These are phyloP conservation scores for Drosophila niveifrons DNA, from an alignment of 2,888 invertebrate species.

Conservation along the genomic window DNA sequence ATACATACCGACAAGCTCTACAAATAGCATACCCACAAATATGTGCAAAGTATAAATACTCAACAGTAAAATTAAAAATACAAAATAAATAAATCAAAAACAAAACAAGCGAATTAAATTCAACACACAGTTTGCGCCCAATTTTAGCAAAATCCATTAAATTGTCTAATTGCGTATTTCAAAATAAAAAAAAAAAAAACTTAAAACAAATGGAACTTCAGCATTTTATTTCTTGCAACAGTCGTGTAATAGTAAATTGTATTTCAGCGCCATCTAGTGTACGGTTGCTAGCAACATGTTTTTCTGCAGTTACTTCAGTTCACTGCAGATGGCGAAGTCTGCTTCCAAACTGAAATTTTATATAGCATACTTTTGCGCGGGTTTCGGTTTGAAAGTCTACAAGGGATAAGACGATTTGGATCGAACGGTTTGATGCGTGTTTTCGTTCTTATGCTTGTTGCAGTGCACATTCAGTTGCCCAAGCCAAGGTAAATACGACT, in stretches of 20 bases:
- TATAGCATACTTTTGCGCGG: slow-evolving; percentile 10
- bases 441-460: too few species aligned
- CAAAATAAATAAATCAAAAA: neutral
- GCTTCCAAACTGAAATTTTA: neutral
- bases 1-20: slow-evolving; percentile 57
- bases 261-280: slow-evolving; percentile 29
- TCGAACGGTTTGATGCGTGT: too few species aligned
- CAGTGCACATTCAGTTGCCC: too few species aligned
- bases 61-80: slow-evolving; percentile 31
- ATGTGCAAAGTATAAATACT: slow-evolving; percentile 58
- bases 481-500: too few species aligned
- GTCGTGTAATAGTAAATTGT: neutral
- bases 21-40: slow-evolving; percentile 49
- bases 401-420: too few species aligned
- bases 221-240: slow-evolving; percentile 19
- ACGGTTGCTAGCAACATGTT: neutral
- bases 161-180: slow-evolving; percentile 62
- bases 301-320: neutral
- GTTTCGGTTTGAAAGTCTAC: neutral
- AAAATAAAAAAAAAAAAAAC: slow-evolving; percentile 37
- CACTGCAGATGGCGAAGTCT: neutral
- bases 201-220: neutral
- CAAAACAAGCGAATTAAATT: slow-evolving; percentile 15
- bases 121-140: slow-evolving; percentile 45
- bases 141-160: slow-evolving; percentile 59